Evolutionary conservation across 2,113 vertebrate genomes (phyloP), one percentile per base, ranked within the genome.

Genomic region (Tupaia chinensis): DNA sequence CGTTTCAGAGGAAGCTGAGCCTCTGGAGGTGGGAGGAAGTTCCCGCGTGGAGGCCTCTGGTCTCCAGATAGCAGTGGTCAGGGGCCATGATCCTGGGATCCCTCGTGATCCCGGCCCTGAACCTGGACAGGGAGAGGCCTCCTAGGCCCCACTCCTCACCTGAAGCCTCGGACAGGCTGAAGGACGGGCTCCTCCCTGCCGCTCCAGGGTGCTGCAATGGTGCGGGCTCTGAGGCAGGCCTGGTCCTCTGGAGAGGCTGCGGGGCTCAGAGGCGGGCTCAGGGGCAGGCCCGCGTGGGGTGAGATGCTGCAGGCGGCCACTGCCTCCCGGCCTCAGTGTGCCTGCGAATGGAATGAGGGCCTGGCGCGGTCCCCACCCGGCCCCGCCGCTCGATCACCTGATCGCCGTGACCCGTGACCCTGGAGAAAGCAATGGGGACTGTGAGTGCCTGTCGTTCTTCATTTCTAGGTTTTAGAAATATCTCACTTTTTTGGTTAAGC

Each of bases 341-440:
- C 13, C 53, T 4, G 1, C 15, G n/a, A n/a, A 17, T 70, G 9
- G 56, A 32, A 22, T 0, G 9, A 87, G 56, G 44, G 25, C 16
- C 29, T 0, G 9, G 68, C 27, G 53, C 44, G 76, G 14, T 22
- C n/a, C 54, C 89, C n/a, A 15, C 17, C 29, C 5, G 12, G 8
- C 20, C 32, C 27, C 8, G 44, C 1, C 32, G 56, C 58, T 65
- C 44, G 44, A 44, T 44, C 44, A 44, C 44, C 23, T 78, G 8
- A 0, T 32, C 19, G 12, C 22, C 11, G 1, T 8, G 23, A 3
- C 85, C 19, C 0, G 5, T 0, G 25, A 79, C 9, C 9, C 44
- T 6, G 68, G 78, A 29, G 22, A 25, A 5, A 63, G 58, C 23
- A 16, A 3, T 74, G 2, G 29, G 91, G 53, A 29, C 32, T 10